Base-by-base conservation (phyloP, 1,140 invertebrate species). In the Panagrolaimus sp. region DNA sequence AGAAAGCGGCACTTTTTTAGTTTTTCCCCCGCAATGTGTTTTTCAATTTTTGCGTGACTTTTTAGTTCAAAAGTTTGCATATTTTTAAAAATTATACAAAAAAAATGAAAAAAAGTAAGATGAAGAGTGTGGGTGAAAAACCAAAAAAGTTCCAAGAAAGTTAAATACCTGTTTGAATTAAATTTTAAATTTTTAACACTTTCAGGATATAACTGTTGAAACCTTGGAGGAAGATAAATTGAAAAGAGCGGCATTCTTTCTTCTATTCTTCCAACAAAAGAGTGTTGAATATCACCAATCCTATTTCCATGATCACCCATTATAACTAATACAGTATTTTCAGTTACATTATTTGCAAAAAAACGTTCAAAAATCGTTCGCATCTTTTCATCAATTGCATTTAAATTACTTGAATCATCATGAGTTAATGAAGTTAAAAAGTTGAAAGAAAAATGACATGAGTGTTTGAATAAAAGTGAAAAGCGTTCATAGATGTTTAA, bases 271-370 rank as follows among this genome's bases (percentile, higher is more conserved):
- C 81, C 80, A 65, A 71, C 64, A 65, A 64, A 74, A 13, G 75
- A 75, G 20, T 69, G 51, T 46, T 82, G 71, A 27, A 78, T 68
- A 13, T 71, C 25, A 45, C 38, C 48, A 53, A 79, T 80, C 38
- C 77, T 48, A 65, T 79, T 80, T 14, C 85, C 85, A 72, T 86
- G 85, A 65, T 86, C 85, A 9, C 80, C 82, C 80, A 86, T 83
- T 4, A 85, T 69, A 13, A 85, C 73, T 8, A 85, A 67, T n/a
- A 84, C 67, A 1, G 84, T 84, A 62, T 85, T 84, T 43, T 84
- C 80, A 16, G 85, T 70, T 11, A 68, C 74, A 31, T 68, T 73
- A 25, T 46, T 65, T 13, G 61, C 67, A n/a, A 43, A 14, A 31
- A 76, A 48, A 11, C 46, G 64, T 61, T 76, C 70, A 20, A 76